Evolutionary conservation across 2,888 invertebrate species (phyloP), one percentile per base, ranked within the genome.

Genomic region (Schizaphis graminum): DNA sequence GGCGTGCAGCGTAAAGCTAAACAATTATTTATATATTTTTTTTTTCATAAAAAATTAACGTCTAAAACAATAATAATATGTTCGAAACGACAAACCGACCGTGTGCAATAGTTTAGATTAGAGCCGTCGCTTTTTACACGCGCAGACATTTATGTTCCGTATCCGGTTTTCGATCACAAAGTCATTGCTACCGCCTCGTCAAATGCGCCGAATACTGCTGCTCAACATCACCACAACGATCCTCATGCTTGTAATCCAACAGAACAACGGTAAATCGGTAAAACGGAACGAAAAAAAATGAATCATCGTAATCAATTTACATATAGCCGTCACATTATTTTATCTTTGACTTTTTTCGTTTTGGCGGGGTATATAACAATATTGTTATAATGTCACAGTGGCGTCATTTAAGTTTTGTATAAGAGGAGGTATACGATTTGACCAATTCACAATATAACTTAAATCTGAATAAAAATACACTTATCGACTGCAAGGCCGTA

Each of bases 231-330:
- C 49, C 49, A n/a, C 87, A n/a, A 21, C n/a, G 7, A 41, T 87
- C n/a, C 49, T 87, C n/a, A n/a, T n/a, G 49, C 47, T 87, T n/a
- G 49, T 21, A 16, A n/a, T 49, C 49, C 87, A 87, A 87, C 87
- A 87, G n/a, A 87, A 49, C n/a, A n/a, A 87, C n/a, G 87, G 87
- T 87, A 87, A 87, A 67, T 67, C n/a, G 16, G 44, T 28, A 44
- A 86, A 44, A 85, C 10, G 26, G n/a, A 16, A 16, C n/a, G n/a
- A 67, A 7, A 35, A 53, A 0, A 53, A 53, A 53, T 53, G 28
- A 28, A 61, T 11, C 28, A n/a, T 67, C n/a, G n/a, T 67, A n/a
- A 67, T n/a, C 67, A 67, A n/a, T 67, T n/a, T 24, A 57, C 5
- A 2, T 13, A n/a, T 67, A 16, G 67, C 7, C 16, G 67, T 67